Evolutionary conservation across 2,888 invertebrate genomes (phyloP).

Genomic region (Hyposoter didymator): DNA sequence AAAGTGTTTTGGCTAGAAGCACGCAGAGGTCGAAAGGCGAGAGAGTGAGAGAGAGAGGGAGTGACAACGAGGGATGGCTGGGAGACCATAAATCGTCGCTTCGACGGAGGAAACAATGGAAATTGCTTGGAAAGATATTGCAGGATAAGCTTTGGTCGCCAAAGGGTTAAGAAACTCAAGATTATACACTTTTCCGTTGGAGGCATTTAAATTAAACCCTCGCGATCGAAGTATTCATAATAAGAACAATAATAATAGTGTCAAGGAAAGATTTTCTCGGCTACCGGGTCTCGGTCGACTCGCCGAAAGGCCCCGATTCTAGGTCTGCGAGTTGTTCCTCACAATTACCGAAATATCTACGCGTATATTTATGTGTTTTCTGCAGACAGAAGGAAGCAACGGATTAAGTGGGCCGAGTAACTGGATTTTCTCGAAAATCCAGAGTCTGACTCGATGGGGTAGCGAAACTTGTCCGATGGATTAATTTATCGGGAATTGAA

Average conservation of each 20-base stretch:
- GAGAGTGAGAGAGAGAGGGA: conserved; percentile 6
- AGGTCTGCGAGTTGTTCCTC: conserved; percentile 16
- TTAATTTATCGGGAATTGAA: conserved; percentile 61
- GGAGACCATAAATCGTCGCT: conserved; percentile 70
- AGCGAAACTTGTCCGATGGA: conserved; percentile 61
- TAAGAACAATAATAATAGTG: conserved; percentile 46
- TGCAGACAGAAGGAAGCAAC: not conserved
- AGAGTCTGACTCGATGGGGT: conserved; percentile 60
- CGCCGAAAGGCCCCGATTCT: conserved; percentile 35
- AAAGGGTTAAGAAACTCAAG: conserved; percentile 66
- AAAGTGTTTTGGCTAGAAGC: not conserved
- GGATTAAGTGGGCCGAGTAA: conserved; percentile 66
- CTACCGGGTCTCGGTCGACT: conserved; percentile 52
- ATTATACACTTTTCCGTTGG: conserved; percentile 13
- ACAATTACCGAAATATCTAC: conserved; percentile 22
- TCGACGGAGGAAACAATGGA: conserved; percentile 70
- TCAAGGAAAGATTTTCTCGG: conserved; percentile 53
- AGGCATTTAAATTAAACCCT: conserved; percentile 34
- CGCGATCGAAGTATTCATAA: conserved; percentile 28
- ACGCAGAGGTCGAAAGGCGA: not conserved
- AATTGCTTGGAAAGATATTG: conserved; percentile 63
- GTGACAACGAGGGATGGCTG: conserved; percentile 36
- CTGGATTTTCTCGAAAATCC: conserved; percentile 67
- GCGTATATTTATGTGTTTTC: not conserved
- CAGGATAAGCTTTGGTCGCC: conserved; percentile 63